Base-by-base conservation (phyloP, 2,113 vertebrate species). In the Erpornis zantholeuca region DNA sequence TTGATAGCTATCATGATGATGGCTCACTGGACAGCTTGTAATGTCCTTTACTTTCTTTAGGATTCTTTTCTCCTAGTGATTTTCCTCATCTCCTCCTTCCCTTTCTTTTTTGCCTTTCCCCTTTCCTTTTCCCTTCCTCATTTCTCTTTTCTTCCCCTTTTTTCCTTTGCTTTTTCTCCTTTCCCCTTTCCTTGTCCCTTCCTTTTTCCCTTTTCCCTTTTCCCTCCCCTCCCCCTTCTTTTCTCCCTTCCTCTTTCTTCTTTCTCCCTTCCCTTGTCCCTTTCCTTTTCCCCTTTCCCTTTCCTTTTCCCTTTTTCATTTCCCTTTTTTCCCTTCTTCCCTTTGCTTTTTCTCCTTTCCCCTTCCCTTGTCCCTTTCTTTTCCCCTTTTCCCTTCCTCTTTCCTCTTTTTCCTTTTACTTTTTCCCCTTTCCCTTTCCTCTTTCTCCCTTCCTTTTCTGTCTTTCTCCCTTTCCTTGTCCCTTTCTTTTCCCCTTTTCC, bases 31-130 rank as follows among this genome's bases (percentile, higher is more conserved):
- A 90, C 77, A 82, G 1, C 18, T 50, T 69, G 28, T 17, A 57
- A 29, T 13, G 18, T 6, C 68, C 13, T 6, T 54, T 25, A 35
- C 2, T 76, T 79, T 40, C 31, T 84, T 47, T 20, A 24, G 6
- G 2, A 81, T 81, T 73, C 24, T 86, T 82, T 88, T 80, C 20
- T 57, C 12, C 3, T 29, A 7, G 12, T 40, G 24, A 49, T 6
- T 77, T 80, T 40, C 28, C 50, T 60, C 3, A 19, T 19, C 18
- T 66, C 7, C 13, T 10, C 10, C 3, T 17, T n/a, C 6, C 6
- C 7, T 44, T 38, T 25, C 3, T 14, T 49, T 35, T 36, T 36
- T 11, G 1, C 2, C 25, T 27, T 38, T 3, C 5, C 7, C 1
- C 15, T 65, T 44, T 44, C 16, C 18, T 4, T 19, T 33, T 27